Evolutionary conservation across 2,113 vertebrate genomes (phyloP), one percentile per base, ranked within the genome.

Genomic region (Porphyrio hochstetteri): DNA sequence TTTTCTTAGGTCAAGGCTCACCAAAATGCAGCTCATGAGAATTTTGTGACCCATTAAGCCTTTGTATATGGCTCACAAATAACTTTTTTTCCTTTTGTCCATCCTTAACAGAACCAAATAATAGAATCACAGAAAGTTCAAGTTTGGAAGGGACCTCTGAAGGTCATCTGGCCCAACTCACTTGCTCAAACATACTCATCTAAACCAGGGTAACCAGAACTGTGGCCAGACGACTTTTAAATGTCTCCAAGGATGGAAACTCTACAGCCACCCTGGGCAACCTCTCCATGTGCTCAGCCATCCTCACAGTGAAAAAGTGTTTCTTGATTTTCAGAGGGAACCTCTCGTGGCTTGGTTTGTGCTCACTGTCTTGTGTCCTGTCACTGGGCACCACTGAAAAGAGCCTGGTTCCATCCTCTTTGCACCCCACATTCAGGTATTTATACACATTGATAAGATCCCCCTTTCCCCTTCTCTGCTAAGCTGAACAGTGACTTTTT

Each of bases 171-270:
- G 33, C 50, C 28, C 53, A 50, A 12, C 1, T 5, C 12, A 4
- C 25, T 61, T 3, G 0, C n/a, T 68, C 48, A 89, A n/a, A 24
- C 3, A 13, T 3, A 4, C 5, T 38, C 2, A 1, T 4, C 16
- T 38, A 8, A 9, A 75, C 7, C 33, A 79, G 28, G 14, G 2
- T 82, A 36, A 31, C 4, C 46, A 80, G 38, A 20, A 72, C 18
- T 1, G 0, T 31, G 44, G 35, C 40, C 16, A 16, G 42, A 40
- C 40, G 11, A 31, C 33, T 77, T 88, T 24, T 63, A 1, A 77
- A 56, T n/a, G 13, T 72, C 16, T 77, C 28, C 16, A 46, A 31
- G 5, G 57, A 35, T 12, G 14, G 38, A 84, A 68, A 44, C 5
- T 24, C 40, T 80, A 21, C 25, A 85, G 44, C 28, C 1, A 48